Base-by-base conservation (phyloP, 2,888 invertebrate species). In the Drosophila trichaetosa region DNA sequence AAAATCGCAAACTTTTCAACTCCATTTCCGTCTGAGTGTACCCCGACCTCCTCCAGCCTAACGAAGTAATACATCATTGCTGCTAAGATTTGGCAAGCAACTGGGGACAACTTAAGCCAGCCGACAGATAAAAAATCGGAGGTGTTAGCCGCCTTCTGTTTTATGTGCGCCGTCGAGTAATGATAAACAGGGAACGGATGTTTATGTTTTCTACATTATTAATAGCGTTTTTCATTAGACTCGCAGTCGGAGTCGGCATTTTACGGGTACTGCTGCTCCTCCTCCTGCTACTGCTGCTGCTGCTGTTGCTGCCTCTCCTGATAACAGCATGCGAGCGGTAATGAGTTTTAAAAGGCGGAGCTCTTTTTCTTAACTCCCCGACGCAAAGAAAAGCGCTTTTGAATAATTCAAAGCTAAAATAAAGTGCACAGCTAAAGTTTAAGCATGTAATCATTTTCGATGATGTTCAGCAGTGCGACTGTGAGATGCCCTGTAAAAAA, bases 101-200 rank as follows among this genome's bases (percentile, higher is more conserved):
- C 52, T 33, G 38, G 53, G 40, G 29, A n/a, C 53, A 76, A 61
- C 69, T 66, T 76, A 71, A 73, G 66, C 60, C 61, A 69, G 64
- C 42, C 68, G 59, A 38, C 72, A 64, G 68, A 76, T 69, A 73
- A 67, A 63, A 75, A 72, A 71, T 74, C 73, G 18, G 40, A 51
- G 65, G 67, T 65, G 59, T 76, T 63, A 65, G 65, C 42, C 67
- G 58, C 57, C 85, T 71, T 82, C 77, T 87, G 85, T 73, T 84
- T 87, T 73, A 89, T 70, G 82, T 66, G 68, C 60, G 64, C 60
- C 24, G 63, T 54, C 54, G 70, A 62, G 83, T 80, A 79, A 88
- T 90, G 90, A 88, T 87, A 88, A 86, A 83, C 89, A 82, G 75
- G 72, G 80, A 82, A 75, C 90, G 90, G 90, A 87, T 88, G 87